phyloP scores from a whole-genome alignment of 2,797 vertebrate species.

The Falco biarmicus region DNA sequence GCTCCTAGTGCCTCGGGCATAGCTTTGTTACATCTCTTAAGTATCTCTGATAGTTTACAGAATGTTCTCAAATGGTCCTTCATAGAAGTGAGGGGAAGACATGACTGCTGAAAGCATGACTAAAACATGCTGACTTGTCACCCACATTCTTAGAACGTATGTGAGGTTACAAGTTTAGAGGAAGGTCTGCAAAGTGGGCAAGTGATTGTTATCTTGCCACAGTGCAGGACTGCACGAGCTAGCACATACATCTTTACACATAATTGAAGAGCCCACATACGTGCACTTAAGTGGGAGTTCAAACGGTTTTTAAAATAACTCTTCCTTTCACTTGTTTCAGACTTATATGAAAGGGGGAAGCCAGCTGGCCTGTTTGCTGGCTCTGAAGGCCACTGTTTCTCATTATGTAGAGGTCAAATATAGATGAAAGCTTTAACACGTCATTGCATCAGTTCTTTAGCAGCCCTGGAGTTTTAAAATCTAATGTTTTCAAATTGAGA shows the following conservation, averaged over 20 bases:
- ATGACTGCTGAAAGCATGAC: neutral
- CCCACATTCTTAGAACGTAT: neutral
- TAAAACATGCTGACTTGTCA: neutral
- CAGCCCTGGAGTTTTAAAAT: neutral
- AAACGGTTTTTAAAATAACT: neutral
- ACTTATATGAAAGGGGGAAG: neutral
- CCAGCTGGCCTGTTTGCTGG: neutral
- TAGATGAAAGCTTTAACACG: neutral
- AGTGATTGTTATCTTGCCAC: neutral
- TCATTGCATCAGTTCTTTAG: neutral
- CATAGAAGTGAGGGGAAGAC: neutral
- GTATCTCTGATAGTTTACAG: neutral
- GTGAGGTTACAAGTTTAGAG: neutral
- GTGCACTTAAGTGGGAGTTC: neutral
- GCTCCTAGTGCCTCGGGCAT: neutral
- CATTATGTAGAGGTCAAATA: neutral
- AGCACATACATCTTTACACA: neutral
- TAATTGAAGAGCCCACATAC: neutral
- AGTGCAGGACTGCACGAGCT: neutral
- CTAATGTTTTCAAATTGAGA: neutral
- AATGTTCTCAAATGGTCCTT: constrained; percentile 11
- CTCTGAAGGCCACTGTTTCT: constrained; percentile 11
- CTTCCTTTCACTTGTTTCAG: neutral
- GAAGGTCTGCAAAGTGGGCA: neutral
- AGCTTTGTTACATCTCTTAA: neutral